Percentiles rank a stretch among this genome's conserved stretches.
These are phyloP conservation scores for Indri indri DNA, from an alignment of 2,113 vertebrate genomes.

Conservation along the genomic window DNA sequence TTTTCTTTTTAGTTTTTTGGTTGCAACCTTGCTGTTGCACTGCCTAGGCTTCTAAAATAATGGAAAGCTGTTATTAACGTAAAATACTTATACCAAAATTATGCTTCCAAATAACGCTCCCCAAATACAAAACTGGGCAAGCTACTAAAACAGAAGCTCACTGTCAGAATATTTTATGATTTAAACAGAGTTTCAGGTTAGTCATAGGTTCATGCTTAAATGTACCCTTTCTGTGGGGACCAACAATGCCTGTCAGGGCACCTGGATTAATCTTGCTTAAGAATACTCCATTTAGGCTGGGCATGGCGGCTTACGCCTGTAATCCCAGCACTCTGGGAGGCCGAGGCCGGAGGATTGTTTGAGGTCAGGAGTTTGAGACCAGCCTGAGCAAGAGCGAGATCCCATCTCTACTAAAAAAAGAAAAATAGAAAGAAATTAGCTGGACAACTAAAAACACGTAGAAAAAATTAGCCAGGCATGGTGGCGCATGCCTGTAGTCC, in stretches of 20 bases:
- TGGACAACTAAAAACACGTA: too few relatives aligned
- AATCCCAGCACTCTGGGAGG: too few relatives aligned
- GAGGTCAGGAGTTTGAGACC: too few relatives aligned
- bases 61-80: background rate
- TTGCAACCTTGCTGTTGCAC: background rate
- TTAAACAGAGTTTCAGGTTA: background rate
- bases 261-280: background rate
- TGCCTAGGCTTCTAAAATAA: background rate
- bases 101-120: background rate
- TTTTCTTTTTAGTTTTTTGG: background rate
- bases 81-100: background rate
- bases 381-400: too few relatives aligned
- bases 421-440: too few relatives aligned
- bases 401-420: too few relatives aligned
- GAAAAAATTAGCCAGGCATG: too few relatives aligned
- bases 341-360: too few relatives aligned
- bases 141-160: background rate
- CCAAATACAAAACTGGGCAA: background rate
- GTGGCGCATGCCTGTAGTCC: too few relatives aligned
- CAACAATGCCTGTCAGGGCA: background rate
- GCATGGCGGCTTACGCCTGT: too few relatives aligned
- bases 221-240: background rate
- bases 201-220: background rate
- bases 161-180: background rate
- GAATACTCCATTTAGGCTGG: background rate